Percentiles rank a stretch among this genome's conserved stretches.
Conservation (phyloP, 2,888 invertebrate genomes). For the Bhutanitis thaidina region DNA sequence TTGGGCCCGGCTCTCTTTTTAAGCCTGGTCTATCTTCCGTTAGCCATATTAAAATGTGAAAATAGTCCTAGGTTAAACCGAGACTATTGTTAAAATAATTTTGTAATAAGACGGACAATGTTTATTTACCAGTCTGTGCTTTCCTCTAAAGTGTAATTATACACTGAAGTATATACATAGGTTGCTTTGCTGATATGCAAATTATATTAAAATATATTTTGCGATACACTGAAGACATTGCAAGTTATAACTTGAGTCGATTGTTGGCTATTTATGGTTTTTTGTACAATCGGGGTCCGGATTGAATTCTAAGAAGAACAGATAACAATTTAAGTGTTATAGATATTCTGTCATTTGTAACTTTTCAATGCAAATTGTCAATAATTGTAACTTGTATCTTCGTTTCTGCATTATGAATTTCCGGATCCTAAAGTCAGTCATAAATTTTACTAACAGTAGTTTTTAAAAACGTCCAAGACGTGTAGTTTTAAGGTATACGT, state of each 20-base stretch:
- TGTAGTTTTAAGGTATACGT: slow-evolving; percentile 33
- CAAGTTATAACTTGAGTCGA: background rate
- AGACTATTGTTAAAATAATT: too few species aligned
- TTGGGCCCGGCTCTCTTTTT: too few species aligned
- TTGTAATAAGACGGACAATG: too few species aligned
- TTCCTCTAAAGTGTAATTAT: background rate
- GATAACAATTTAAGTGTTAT: background rate
- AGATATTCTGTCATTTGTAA: background rate
- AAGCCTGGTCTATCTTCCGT: too few species aligned
- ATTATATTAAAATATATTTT: too few species aligned
- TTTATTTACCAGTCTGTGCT: background rate
- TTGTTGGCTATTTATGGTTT: slow-evolving; percentile 1
- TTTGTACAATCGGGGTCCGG: background rate
- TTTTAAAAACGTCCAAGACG: slow-evolving; percentile 62
- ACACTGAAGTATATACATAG: too few species aligned
- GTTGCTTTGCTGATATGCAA: too few species aligned
- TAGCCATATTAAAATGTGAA: too few species aligned
- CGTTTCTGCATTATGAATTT: background rate
- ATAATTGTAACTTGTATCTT: background rate
- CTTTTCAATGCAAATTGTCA: background rate
- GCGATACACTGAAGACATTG: background rate
- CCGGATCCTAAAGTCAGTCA: slow-evolving; percentile 22
- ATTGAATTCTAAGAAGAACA: background rate
- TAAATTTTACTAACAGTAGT: slow-evolving; percentile 38
- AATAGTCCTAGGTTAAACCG: too few species aligned